Conservation (phyloP, 1,140 invertebrate species). For the Hetaerina americana region DNA sequence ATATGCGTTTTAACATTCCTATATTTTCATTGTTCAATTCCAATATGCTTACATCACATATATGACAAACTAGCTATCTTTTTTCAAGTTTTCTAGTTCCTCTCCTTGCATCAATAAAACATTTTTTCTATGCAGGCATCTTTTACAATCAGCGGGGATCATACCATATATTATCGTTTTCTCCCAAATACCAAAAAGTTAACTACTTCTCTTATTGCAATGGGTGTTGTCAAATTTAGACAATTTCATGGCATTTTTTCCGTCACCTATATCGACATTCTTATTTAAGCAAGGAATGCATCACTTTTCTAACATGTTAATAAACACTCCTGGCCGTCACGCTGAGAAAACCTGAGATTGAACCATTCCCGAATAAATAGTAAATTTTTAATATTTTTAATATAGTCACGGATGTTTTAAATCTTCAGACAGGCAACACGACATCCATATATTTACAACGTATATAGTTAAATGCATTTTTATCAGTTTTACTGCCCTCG, state of each 20-base stretch:
- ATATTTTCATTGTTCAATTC: not conserved
- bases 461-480: too few species aligned
- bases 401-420: too few species aligned
- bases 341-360: not conserved
- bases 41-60: not conserved
- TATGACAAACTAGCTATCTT: not conserved
- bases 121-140: not conserved
- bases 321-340: not conserved
- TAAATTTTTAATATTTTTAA: too few species aligned
- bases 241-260: not conserved
- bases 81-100: not conserved
- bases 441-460: too few species aligned
- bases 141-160: not conserved
- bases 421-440: too few species aligned
- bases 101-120: not conserved
- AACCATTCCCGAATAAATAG: too few species aligned
- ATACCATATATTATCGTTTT: not conserved
- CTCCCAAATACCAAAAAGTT: not conserved
- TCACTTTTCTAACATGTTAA: not conserved
- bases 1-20: not conserved
- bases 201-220: not conserved
- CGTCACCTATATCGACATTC: not conserved
- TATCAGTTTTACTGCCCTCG: too few species aligned
- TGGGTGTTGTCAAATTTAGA: not conserved
- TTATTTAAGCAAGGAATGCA: not conserved